phyloP scores from a whole-genome alignment of 1,140 invertebrate species.

The Drosophila aff. region DNA sequence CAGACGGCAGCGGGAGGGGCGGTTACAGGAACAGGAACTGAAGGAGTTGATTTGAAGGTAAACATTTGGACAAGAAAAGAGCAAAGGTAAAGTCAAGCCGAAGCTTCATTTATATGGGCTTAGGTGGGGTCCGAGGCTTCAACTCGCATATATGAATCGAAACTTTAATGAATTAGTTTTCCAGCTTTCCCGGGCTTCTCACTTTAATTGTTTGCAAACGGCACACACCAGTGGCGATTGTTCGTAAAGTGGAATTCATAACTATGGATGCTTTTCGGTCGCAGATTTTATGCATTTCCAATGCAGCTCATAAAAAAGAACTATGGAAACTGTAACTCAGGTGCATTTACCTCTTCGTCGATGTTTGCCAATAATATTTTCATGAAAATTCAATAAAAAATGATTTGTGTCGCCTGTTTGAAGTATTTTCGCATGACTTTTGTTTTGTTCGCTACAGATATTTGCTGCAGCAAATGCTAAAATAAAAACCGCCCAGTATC shows the following conservation, averaged over 20 bases:
- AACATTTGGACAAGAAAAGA: slow-evolving; percentile 72
- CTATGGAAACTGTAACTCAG: slow-evolving; percentile 34
- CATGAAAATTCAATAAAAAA: slow-evolving; percentile 83
- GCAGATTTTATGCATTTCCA: slow-evolving; percentile 28
- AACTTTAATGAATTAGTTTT: slow-evolving; percentile 29
- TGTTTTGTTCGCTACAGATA: slow-evolving; percentile 59
- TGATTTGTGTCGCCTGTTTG: slow-evolving; percentile 75
- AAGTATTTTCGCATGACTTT: slow-evolving; percentile 55
- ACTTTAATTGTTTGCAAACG: slow-evolving; percentile 29
- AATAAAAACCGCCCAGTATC: slow-evolving; percentile 68
- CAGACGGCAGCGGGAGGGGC: not conserved
- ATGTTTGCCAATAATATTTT: slow-evolving; percentile 79
- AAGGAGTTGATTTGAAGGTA: slow-evolving; percentile 78
- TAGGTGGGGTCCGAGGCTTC: slow-evolving; percentile 12
- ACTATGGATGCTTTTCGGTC: slow-evolving; percentile 7
- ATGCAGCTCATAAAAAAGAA: slow-evolving; percentile 32
- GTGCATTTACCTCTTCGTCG: slow-evolving; percentile 69
- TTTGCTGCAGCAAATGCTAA: slow-evolving; percentile 74
- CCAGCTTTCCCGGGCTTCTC: not conserved
- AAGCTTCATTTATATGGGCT: slow-evolving; percentile 41
- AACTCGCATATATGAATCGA: slow-evolving; percentile 15
- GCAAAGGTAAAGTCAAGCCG: slow-evolving; percentile 57
- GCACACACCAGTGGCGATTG: slow-evolving; percentile 5
- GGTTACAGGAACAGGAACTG: slow-evolving; percentile 13
- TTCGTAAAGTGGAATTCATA: slow-evolving; percentile 6